phyloP scores from a whole-genome alignment of 1,140 invertebrate genomes.

The Pararge aegeria region DNA sequence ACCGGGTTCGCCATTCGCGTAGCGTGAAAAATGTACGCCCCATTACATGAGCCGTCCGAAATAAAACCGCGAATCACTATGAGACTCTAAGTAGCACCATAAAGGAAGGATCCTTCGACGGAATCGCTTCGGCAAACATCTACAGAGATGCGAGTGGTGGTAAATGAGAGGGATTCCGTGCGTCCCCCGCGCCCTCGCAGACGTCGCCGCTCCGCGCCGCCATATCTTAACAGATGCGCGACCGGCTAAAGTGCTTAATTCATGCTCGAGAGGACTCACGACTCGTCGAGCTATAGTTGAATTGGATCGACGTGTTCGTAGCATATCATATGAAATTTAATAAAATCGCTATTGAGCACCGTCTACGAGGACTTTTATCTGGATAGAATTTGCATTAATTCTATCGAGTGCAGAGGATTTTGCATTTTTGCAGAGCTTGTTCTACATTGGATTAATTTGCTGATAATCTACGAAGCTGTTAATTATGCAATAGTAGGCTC shows the following conservation, averaged over 20 bases:
- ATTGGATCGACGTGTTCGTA: slow-evolving; percentile 25
- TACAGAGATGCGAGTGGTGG: slow-evolving; percentile 74
- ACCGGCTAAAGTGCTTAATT: slow-evolving; percentile 58
- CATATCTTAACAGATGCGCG: slow-evolving; percentile 65
- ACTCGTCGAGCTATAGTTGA: slow-evolving; percentile 41
- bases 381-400: slow-evolving; percentile 15
- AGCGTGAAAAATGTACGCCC: slow-evolving; percentile 74
- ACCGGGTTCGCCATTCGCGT: slow-evolving; percentile 64
- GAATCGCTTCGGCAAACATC: slow-evolving; percentile 78
- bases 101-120: slow-evolving; percentile 70
- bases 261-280: slow-evolving; percentile 52
- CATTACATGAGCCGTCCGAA: slow-evolving; percentile 72
- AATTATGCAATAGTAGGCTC: slow-evolving; percentile 7
- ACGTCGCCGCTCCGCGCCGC: slow-evolving; percentile 42
- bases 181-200: slow-evolving; percentile 39
- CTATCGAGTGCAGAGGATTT: slow-evolving; percentile 8
- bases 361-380: slow-evolving; percentile 14
- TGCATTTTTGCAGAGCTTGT: slow-evolving; percentile 11
- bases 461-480: slow-evolving; percentile 5
- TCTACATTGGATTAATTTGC: slow-evolving; percentile 9
- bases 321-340: slow-evolving; percentile 16
- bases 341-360: slow-evolving; percentile 12
- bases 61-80: slow-evolving; percentile 79
- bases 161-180: slow-evolving; percentile 77
- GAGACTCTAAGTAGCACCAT: slow-evolving; percentile 76